Percentiles rank a stretch among this genome's conserved stretches.
Conservation (phyloP, 1,140 invertebrate species). For the Drosophila mayri region DNA sequence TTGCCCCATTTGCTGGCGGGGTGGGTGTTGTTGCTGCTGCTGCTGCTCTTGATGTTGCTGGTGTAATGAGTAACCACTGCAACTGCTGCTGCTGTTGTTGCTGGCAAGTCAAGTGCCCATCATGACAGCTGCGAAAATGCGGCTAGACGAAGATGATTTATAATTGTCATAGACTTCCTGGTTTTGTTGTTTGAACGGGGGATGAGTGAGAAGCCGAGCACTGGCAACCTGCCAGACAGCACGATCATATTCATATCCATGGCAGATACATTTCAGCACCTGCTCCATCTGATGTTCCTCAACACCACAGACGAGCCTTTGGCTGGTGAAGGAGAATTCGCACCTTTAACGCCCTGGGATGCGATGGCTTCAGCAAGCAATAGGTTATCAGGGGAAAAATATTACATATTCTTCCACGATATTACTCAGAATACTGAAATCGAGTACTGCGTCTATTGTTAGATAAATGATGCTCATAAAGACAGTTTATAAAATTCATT, state of each 20-base stretch:
- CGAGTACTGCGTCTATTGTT: background rate
- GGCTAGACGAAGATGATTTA: slow-evolving; percentile 74
- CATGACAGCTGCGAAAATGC: slow-evolving; percentile 75
- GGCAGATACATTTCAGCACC: slow-evolving; percentile 68
- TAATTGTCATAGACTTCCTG: slow-evolving; percentile 82
- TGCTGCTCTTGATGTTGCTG: slow-evolving; percentile 55
- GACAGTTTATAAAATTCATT: background rate
- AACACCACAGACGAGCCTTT: background rate
- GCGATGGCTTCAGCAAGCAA: background rate
- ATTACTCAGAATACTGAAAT: background rate
- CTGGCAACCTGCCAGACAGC: slow-evolving; percentile 34
- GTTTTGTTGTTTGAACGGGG: slow-evolving; percentile 61
- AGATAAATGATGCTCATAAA: background rate
- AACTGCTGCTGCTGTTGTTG: slow-evolving; percentile 38
- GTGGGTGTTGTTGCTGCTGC: slow-evolving; percentile 46
- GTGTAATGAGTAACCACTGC: slow-evolving; percentile 61
- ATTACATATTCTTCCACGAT: background rate
- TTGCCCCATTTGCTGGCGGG: slow-evolving; percentile 58
- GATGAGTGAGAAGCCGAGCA: slow-evolving; percentile 59
- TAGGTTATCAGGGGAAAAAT: background rate
- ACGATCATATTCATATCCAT: slow-evolving; percentile 44
- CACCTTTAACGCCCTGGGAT: background rate
- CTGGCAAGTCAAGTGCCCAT: slow-evolving; percentile 76
- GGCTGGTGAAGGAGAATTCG: background rate
- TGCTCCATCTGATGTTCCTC: slow-evolving; percentile 12